A percentile compares a stretch with the other conserved stretches of the same genome.
Conservation (phyloP, 1,140 invertebrate species). For the Papilio polytes region DNA sequence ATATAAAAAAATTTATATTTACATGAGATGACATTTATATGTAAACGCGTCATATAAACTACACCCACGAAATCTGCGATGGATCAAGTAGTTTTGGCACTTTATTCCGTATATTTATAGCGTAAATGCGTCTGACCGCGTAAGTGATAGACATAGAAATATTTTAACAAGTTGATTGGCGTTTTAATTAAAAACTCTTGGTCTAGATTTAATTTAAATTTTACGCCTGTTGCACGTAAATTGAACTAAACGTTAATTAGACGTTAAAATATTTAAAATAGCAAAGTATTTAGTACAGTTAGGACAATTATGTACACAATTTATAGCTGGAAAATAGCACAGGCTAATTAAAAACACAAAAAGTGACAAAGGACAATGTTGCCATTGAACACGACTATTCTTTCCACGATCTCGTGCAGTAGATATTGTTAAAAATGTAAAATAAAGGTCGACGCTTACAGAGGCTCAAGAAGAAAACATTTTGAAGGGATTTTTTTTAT, state of each 20-base stretch:
- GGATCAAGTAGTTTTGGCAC: constrained; percentile 9
- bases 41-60: background rate
- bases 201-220: background rate
- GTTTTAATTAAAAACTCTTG: background rate
- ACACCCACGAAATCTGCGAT: background rate
- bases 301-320: no score
- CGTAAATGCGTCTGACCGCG: background rate
- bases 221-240: background rate
- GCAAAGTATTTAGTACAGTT: background rate
- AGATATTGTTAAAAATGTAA: no score
- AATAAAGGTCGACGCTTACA: no score
- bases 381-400: no score
- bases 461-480: no score
- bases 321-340: no score
- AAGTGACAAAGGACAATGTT: no score
- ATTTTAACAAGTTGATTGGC: background rate
- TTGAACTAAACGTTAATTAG: background rate
- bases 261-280: background rate
- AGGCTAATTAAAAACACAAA: no score
- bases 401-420: no score
- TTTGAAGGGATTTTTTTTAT: constrained; percentile 3
- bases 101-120: background rate
- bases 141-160: background rate
- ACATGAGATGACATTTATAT: background rate
- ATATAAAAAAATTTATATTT: constrained; percentile 1